A percentile compares a stretch with the other conserved stretches of the same genome.
Evolutionary conservation across 2,113 vertebrate genomes (phyloP).

Genomic region (Scalopus aquaticus): DNA sequence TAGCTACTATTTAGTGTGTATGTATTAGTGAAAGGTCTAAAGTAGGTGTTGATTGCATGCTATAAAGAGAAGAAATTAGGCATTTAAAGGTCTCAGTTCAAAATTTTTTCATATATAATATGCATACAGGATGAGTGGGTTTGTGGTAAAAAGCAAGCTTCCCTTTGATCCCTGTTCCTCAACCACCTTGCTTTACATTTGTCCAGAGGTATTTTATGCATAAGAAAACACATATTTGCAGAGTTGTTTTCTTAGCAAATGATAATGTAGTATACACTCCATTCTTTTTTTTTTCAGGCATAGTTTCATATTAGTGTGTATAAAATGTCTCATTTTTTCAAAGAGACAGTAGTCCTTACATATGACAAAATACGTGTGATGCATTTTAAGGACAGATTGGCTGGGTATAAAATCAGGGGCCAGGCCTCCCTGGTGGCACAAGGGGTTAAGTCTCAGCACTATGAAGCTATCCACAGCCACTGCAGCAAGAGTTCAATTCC

Average conservation of each 20-base stretch:
- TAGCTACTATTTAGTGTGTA: neutral
- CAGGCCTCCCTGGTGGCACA: too few species aligned
- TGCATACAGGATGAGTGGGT: neutral
- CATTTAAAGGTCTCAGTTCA: neutral
- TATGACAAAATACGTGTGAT: neutral
- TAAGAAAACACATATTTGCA: neutral
- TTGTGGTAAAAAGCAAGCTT: neutral
- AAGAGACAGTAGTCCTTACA: neutral
- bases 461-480: too few species aligned
- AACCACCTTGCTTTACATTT: neutral
- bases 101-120: neutral
- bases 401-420: slow-evolving; percentile 53
- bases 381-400: neutral
- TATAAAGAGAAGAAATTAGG: neutral
- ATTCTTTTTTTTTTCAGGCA: neutral
- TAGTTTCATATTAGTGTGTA: neutral
- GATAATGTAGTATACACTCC: neutral
- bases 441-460: too few species aligned
- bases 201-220: neutral
- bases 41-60: neutral
- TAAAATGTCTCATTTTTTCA: neutral
- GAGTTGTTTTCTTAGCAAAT: neutral
- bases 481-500: too few species aligned
- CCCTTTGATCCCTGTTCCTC: neutral
- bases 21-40: neutral